phyloP scores from a whole-genome alignment of 2,797 vertebrate species.

The Streptopelia turtur region DNA sequence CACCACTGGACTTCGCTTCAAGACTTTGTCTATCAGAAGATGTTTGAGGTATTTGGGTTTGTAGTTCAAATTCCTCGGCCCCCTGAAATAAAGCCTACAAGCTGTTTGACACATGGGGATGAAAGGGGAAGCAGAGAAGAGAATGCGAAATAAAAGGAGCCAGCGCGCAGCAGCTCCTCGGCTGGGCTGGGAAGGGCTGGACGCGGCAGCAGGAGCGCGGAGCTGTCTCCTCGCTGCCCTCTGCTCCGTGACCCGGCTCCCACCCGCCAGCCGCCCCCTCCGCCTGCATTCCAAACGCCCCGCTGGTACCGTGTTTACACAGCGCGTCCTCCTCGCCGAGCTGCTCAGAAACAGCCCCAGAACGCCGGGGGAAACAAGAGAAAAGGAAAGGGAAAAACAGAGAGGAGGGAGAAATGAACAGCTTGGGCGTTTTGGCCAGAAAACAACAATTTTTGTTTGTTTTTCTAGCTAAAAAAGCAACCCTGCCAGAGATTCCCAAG shows the following conservation, averaged over 20 bases:
- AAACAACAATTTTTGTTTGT: constrained; percentile 31
- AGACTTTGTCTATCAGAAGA: neutral
- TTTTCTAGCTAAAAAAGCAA: neutral
- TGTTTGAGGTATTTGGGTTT: neutral
- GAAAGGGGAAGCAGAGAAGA: constrained; percentile 37
- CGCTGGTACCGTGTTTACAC: constrained; percentile 74
- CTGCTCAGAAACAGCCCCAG: constrained; percentile 40
- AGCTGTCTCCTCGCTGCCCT: constrained; percentile 48
- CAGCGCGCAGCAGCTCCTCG: constrained; percentile 1
- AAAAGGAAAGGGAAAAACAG: neutral
- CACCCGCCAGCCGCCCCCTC: constrained; percentile 50
- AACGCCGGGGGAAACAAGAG: neutral
- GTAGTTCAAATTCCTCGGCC: constrained; percentile 34
- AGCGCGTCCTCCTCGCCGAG: constrained; percentile 65
- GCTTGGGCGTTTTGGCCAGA: constrained; percentile 30
- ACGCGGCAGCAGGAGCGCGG: constrained; percentile 52
- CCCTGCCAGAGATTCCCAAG: neutral
- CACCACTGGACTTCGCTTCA: neutral
- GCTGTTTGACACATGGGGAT: constrained; percentile 58
- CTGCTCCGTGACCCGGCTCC: constrained; percentile 63
- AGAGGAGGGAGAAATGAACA: constrained; percentile 11
- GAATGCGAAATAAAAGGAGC: constrained; percentile 6
- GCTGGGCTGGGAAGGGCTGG: constrained; percentile 56
- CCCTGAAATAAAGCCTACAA: constrained; percentile 31
- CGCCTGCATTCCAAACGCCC: constrained; percentile 73